Base-by-base conservation (phyloP, 2,888 invertebrate species). In the Trissolcus japonicus region DNA sequence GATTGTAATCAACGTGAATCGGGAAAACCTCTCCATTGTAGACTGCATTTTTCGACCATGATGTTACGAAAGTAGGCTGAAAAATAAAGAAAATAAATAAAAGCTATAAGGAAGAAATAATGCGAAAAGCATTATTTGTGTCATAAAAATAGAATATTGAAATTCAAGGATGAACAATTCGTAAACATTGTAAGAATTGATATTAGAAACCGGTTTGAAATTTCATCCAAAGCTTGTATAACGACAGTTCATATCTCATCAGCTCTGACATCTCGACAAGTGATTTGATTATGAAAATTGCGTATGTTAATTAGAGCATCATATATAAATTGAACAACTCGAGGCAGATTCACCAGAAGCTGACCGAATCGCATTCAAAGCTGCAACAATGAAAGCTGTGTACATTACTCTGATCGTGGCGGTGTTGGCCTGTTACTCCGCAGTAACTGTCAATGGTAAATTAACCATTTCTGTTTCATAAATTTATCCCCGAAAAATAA, bases 1-100 rank as follows among this genome's bases (percentile, higher is more conserved):
- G 61, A 40, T 84, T 80, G 66, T 81, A 85, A 19, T 85, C 75
- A 0, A 85, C 77, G 19, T 81, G 81, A 0, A 86, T 67, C 2
- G 82, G 67, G 62, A 82, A 85, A 0, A 85, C 75, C 0, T 79
- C 78, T 0, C 57, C 6, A 2, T 48, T 74, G 11, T 84, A 83
- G 6, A 74, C 46, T 1, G 79, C 63, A 3, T 79, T 83, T 0
- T 67, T 51, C 4, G 62, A 29, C 84, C 86, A 87, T 0, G 69
- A 13, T 0, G 61, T 35, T 7, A 75, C 0, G 4, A 87, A 79
- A 16, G 83, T 9, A 41, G 83, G 79, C 87, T 87, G 55, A 51
- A 84, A 83, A 63, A 14, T 46, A n/a, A 14, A 51, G 21, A 29
- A 25, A 61, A 40, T 16, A 11, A 67, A 16, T 17, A 48, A 17